Conservation (phyloP, 2,888 invertebrate genomes). For the Tolmerus cingulatus region DNA sequence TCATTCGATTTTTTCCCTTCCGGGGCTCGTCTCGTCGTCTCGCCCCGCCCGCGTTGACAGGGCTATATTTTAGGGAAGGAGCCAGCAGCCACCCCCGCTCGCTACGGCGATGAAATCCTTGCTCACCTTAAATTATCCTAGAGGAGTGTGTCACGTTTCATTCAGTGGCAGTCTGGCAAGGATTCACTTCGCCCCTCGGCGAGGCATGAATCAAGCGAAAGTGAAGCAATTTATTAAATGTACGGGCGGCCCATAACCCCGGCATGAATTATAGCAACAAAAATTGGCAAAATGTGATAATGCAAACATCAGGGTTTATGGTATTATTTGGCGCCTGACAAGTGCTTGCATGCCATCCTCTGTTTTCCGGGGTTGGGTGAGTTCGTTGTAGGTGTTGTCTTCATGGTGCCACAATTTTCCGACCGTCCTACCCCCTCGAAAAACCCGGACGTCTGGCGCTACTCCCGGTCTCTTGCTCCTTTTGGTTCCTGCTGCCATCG, state of each 20-base stretch:
- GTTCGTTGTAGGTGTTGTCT: not conserved
- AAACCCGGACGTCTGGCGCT: not conserved
- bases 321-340: conserved; percentile 33
- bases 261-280: conserved; percentile 22
- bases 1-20: not conserved
- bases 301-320: conserved; percentile 31
- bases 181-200: conserved; percentile 8
- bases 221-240: conserved; percentile 38
- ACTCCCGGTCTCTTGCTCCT: not conserved
- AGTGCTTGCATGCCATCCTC: conserved; percentile 1
- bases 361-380: not conserved
- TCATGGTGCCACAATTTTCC: not conserved
- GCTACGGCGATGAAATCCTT: conserved; percentile 9
- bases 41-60: not conserved
- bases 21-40: not conserved
- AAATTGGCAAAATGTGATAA: conserved; percentile 35
- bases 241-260: conserved; percentile 3
- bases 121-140: conserved; percentile 34
- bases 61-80: not conserved
- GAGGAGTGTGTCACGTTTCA: conserved; percentile 22
- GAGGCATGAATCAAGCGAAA: not conserved
- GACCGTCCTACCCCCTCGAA: not conserved
- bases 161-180: conserved; percentile 1
- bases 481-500: not conserved
- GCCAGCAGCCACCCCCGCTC: not conserved